Evolutionary conservation across 2,888 invertebrate genomes (phyloP).

Genomic region (Drosophila dives): DNA sequence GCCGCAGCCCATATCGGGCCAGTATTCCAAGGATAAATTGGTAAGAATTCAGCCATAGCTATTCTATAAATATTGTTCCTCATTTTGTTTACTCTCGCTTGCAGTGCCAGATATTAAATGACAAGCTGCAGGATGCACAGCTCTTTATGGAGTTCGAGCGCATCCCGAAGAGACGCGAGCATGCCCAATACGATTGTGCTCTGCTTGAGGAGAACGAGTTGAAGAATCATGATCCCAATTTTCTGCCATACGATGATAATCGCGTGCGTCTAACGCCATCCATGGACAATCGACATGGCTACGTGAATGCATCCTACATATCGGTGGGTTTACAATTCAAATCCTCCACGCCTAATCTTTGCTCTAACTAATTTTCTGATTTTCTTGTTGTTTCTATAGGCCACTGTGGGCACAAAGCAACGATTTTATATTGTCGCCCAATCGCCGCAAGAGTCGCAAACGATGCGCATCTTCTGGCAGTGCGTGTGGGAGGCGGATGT

Average conservation of each 20-base stretch:
- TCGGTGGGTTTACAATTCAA: constrained; percentile 87
- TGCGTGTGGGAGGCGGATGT: constrained; percentile 96
- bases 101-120: constrained; percentile 88
- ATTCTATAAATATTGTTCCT: not conserved
- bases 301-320: constrained; percentile 96
- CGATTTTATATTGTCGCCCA: constrained; percentile 92
- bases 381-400: constrained; percentile 85
- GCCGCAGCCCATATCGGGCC: constrained; percentile 90
- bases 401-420: constrained; percentile 92
- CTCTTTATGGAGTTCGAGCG: constrained; percentile 94
- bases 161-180: constrained; percentile 90
- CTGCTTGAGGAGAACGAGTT: constrained; percentile 88
- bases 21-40: constrained; percentile 92
- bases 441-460: constrained; percentile 82
- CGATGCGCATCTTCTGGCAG: constrained; percentile 91
- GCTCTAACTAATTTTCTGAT: not conserved
- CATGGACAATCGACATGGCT: constrained; percentile 93
- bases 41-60: constrained; percentile 84
- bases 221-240: constrained; percentile 86
- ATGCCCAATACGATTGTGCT: constrained; percentile 90
- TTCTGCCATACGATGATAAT: constrained; percentile 95
- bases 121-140: constrained; percentile 90
- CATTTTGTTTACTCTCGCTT: constrained; percentile 20
- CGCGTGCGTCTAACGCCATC: constrained; percentile 92
- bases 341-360: not conserved